Base-by-base conservation (phyloP, 2,113 vertebrate genomes). In the Tretioscincus oriximinensis region DNA sequence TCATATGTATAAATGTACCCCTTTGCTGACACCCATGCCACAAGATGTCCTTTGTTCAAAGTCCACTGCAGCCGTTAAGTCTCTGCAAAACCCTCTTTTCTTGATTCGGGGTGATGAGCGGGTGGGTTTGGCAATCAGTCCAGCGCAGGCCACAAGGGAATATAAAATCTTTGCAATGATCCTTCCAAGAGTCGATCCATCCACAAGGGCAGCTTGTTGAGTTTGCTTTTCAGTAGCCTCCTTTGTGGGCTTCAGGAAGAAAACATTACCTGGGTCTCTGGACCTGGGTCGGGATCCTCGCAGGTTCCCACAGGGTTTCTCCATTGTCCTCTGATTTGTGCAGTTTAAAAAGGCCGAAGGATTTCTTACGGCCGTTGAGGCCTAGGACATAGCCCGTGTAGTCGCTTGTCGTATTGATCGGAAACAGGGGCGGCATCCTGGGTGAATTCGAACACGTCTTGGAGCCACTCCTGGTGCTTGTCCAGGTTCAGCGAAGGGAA, bases 401-500 rank as follows among this genome's bases (percentile, higher is more conserved):
- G 95, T 99, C 97, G 96, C 69, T 94, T 86, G 81, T 99, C 96
- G 0, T 97, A 98, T 81, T 97, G 96, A 24, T 98, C 96, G 0
- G 96, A 93, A 65, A 97, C 95, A 1, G 95, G 96, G 79, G 96
- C 94, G 0, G 94, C 95, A 0, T 99, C 97, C 90, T 98, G 97
- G 0, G 97, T 96, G 0, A 97, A 97, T 71, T 98, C 97, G 60
- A 99, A 70, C 81, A 99, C 92, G 5, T 96, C 95, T 47, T 95
- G 95, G 87, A 99, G 97, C 98, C 98, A 99, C 49, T 96, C 95
- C 0, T 94, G 88, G 93, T 99, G 98, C 83, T 99, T 99, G 90
- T 99, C 97, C 58, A 99, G 93, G 81, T 97, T 99, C 80, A 99
- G 95, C 94, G 99, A 99, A 93, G 98, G 99, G 94, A 99, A 99